Evolutionary conservation across 2,797 vertebrate genomes (phyloP).

Genomic region (Balearica regulorum): DNA sequence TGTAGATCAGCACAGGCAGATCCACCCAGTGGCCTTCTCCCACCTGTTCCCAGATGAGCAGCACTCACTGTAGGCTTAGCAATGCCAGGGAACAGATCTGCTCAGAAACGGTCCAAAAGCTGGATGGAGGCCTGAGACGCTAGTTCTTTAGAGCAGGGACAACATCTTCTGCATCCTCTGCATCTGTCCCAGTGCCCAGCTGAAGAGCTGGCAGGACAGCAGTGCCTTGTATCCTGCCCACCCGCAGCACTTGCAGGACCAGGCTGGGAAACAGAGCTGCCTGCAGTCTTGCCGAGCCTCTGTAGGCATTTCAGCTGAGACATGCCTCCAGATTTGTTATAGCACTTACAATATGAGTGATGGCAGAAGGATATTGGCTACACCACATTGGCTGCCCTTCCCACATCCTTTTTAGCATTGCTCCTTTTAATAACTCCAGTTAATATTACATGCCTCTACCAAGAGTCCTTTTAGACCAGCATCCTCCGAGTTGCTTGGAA

Average conservation of each 20-base stretch:
- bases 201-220: not conserved
- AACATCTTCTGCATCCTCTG: not conserved
- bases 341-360: not conserved
- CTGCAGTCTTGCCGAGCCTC: not conserved
- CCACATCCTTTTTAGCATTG: not conserved
- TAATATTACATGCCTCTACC: not conserved
- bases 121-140: not conserved
- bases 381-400: not conserved
- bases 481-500: slow-evolving; percentile 61
- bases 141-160: not conserved
- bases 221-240: not conserved
- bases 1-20: not conserved
- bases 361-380: not conserved
- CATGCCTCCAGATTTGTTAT: not conserved
- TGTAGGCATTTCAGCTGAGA: not conserved
- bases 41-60: not conserved
- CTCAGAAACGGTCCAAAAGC: not conserved
- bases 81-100: not conserved
- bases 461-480: not conserved
- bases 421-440: not conserved
- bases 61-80: rapidly evolving
- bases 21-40: not conserved
- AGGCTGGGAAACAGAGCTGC: not conserved
- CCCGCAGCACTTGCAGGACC: rapidly evolving
- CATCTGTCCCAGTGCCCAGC: rapidly evolving